A percentile compares a stretch with the other conserved stretches of the same genome.
Evolutionary conservation across 2,797 vertebrate species (phyloP).

Genomic region (Sebastes nivosus): DNA sequence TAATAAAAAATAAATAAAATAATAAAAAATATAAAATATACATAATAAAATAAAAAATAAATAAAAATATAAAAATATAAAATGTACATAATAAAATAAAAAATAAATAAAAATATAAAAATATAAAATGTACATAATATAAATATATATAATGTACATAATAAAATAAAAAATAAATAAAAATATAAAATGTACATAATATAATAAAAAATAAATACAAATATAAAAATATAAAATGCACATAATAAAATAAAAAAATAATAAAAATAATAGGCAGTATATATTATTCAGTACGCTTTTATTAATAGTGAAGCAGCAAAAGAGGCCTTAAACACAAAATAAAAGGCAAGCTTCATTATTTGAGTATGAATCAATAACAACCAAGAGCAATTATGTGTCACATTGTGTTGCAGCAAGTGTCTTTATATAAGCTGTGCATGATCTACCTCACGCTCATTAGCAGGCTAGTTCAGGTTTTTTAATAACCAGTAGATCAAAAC

Average conservation of each 20-base stretch:
- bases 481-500: conserved; percentile 16
- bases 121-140: no score
- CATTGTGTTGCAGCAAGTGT: conserved; percentile 3
- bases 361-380: conserved; percentile 41
- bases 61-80: no score
- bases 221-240: neutral
- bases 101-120: no score
- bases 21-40: no score
- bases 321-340: conserved; percentile 35
- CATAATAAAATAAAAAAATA: neutral
- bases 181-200: no score
- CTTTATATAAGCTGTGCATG: neutral
- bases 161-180: neutral
- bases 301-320: conserved; percentile 57
- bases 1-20: no score
- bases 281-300: conserved; percentile 55
- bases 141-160: neutral
- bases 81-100: neutral
- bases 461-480: neutral
- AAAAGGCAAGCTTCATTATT: conserved; percentile 40
- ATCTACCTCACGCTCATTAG: neutral
- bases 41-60: no score
- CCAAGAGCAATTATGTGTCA: neutral
- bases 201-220: no score
- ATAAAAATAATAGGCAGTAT: neutral